Conservation (phyloP, 2,888 invertebrate species). For the Rugalucina vietnamica region DNA sequence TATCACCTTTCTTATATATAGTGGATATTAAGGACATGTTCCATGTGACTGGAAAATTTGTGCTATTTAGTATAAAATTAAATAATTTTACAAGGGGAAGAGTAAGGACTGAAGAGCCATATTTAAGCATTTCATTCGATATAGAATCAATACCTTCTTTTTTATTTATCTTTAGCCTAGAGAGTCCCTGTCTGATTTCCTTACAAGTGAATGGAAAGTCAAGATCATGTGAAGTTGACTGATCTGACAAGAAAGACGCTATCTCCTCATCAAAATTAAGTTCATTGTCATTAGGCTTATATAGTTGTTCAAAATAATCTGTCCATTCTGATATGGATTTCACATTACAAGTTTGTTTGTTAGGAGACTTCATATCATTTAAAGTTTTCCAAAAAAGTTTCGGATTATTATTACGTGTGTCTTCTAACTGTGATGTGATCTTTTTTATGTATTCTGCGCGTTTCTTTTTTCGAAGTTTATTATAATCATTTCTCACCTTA, state of each 20-base stretch:
- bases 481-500: conserved; percentile 9
- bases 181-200: background rate
- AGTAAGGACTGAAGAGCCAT: background rate
- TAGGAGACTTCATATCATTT: background rate
- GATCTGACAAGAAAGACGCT: background rate
- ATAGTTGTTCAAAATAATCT: background rate
- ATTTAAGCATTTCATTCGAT: conserved; percentile 15
- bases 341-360: background rate
- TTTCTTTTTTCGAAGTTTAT: conserved; percentile 7
- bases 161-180: background rate
- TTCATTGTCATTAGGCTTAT: background rate
- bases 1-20: conserved; percentile 3
- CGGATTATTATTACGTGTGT: background rate
- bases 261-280: background rate
- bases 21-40: conserved; percentile 5
- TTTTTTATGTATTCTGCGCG: background rate
- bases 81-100: conserved; percentile 13
- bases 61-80: conserved; percentile 2
- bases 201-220: conserved; percentile 10
- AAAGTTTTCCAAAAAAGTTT: conserved; percentile 18
- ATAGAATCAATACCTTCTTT: conserved; percentile 1
- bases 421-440: background rate
- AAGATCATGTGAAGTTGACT: background rate
- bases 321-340: background rate
- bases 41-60: background rate